A percentile compares a stretch with the other conserved stretches of the same genome.
phyloP scores from a whole-genome alignment of 1,140 invertebrate genomes.

The Lineus longissimus region DNA sequence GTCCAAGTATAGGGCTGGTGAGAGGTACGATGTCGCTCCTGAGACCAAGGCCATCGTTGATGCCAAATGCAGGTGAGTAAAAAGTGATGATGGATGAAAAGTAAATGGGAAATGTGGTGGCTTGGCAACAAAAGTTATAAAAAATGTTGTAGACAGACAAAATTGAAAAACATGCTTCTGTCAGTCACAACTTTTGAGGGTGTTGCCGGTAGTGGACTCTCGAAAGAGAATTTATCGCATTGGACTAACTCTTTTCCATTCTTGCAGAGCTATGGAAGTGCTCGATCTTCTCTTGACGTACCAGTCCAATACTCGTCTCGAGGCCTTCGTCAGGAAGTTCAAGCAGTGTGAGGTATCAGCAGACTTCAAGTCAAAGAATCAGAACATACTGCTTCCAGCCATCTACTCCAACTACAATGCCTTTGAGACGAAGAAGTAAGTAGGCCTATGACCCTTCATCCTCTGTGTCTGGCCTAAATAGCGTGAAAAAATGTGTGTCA shows the following conservation, averaged over 20 bases:
- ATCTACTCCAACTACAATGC: neutral
- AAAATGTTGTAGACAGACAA: no score
- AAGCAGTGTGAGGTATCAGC: conserved; percentile 7
- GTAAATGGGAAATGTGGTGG: no score
- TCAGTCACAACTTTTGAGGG: no score
- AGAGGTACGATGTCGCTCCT: conserved; percentile 37
- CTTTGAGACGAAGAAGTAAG: neutral
- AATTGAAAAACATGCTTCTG: no score
- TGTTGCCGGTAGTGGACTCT: no score
- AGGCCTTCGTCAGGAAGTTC: conserved; percentile 24
- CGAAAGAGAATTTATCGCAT: no score
- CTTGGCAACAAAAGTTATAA: no score
- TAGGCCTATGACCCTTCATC: neutral
- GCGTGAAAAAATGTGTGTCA: no score
- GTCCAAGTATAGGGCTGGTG: conserved; percentile 30
- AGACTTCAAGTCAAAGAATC: neutral
- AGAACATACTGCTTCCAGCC: neutral
- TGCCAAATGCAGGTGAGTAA: conserved; percentile 51
- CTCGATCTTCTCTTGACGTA: conserved; percentile 50
- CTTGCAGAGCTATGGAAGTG: conserved; percentile 48
- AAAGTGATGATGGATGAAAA: no score
- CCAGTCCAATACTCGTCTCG: conserved; percentile 48
- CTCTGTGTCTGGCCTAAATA: no score
- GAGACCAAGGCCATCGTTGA: conserved; percentile 48
- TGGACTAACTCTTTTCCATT: neutral